A percentile compares a stretch with the other conserved stretches of the same genome.
These are phyloP conservation scores for Boloria euphrosyne DNA, from an alignment of 2,888 invertebrate genomes.

Conservation along the genomic window DNA sequence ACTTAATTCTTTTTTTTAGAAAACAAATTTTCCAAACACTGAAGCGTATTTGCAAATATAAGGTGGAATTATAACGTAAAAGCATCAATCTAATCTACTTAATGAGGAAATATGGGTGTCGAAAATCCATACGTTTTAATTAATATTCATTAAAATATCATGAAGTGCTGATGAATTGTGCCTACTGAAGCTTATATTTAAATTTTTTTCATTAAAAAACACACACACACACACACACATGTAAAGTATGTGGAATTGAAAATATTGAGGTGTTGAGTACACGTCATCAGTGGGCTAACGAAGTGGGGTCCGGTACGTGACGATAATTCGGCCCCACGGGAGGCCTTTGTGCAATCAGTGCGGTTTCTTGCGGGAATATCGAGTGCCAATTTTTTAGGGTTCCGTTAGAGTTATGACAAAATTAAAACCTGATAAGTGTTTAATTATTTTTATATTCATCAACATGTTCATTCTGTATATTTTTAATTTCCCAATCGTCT, in stretches of 20 bases:
- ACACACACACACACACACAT: constrained; percentile 28
- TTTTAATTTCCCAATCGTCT: too few species aligned
- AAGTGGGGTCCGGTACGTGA: constrained; percentile 72
- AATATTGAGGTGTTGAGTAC: constrained; percentile 46
- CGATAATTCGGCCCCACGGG: constrained; percentile 75
- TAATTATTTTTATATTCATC: too few species aligned
- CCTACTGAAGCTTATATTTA: neutral
- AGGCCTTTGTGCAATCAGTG: constrained; percentile 80
- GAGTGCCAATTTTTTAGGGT: constrained; percentile 52
- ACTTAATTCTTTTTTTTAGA: too few species aligned
- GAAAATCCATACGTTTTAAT: too few species aligned
- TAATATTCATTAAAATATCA: neutral
- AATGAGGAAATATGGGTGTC: too few species aligned
- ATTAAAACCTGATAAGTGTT: neutral
- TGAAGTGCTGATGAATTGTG: neutral
- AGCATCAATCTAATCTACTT: too few species aligned
- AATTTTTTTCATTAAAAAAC: constrained; percentile 15
- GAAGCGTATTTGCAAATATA: too few species aligned
- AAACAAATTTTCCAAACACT: too few species aligned
- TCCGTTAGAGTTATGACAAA: constrained; percentile 22
- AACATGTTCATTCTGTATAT: too few species aligned
- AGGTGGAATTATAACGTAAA: too few species aligned
- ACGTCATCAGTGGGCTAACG: constrained; percentile 63
- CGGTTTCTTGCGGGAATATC: constrained; percentile 67
- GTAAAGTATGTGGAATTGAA: constrained; percentile 44